Evolutionary conservation across 2,888 invertebrate genomes (phyloP).

Genomic region (Globia sparganii): DNA sequence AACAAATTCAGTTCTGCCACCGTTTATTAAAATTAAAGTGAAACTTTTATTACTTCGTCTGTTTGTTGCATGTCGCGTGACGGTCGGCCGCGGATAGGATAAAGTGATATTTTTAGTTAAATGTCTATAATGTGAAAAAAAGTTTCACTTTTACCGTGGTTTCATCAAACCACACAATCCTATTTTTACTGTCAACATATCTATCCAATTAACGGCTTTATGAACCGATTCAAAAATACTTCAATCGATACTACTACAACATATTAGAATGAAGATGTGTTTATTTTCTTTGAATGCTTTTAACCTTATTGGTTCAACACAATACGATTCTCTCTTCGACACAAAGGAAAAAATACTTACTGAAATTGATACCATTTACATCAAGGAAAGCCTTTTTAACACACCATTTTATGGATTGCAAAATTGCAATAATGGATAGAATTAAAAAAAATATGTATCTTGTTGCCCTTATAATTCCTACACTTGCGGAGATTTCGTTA

Average conservation of each 20-base stretch:
- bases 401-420: neutral
- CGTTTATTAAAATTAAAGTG: too few species aligned
- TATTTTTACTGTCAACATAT: neutral
- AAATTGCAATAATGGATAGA: neutral
- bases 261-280: neutral
- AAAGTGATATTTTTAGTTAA: too few species aligned
- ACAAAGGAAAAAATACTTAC: neutral
- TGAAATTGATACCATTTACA: neutral
- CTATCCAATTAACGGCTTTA: neutral
- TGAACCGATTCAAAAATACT: conserved; percentile 11
- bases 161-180: too few species aligned
- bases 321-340: conserved; percentile 4
- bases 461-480: neutral
- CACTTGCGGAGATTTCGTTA: neutral
- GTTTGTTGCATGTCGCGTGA: too few species aligned
- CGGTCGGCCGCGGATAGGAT: too few species aligned
- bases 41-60: too few species aligned
- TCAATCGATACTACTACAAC: neutral
- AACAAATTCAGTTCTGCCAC: too few species aligned
- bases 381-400: neutral
- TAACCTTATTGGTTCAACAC: neutral
- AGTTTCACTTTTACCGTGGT: too few species aligned
- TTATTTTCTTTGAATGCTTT: neutral
- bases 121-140: too few species aligned
- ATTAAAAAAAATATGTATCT: neutral